Percentiles rank a stretch among this genome's conserved stretches.
These are phyloP conservation scores for Gobionotothen gibberifrons DNA, from an alignment of 2,797 vertebrate genomes.

Conservation along the genomic window DNA sequence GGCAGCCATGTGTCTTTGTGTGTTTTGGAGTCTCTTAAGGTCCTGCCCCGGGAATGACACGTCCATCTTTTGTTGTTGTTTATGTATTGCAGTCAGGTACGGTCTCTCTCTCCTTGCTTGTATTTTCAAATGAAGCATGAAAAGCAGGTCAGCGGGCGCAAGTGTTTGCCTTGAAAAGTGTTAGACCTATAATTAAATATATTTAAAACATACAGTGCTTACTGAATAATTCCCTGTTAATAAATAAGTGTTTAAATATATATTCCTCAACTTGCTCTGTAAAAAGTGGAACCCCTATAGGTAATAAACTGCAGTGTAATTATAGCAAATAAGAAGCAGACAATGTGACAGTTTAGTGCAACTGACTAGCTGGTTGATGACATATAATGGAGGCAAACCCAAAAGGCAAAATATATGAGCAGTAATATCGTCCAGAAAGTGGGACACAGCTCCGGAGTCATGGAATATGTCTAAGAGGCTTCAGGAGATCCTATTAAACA, in stretches of 20 bases:
- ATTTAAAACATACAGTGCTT: constrained; percentile 27
- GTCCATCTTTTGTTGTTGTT: constrained; percentile 51
- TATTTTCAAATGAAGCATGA: constrained; percentile 31
- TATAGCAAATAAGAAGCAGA: constrained; percentile 24
- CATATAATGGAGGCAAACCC: constrained; percentile 35
- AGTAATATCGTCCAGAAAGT: constrained; percentile 63
- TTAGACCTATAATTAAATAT: constrained; percentile 43
- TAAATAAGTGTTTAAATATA: constrained; percentile 15
- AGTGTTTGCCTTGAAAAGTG: constrained; percentile 34
- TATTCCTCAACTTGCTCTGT: constrained; percentile 8
- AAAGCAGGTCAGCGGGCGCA: constrained; percentile 37
- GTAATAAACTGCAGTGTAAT: constrained; percentile 27
- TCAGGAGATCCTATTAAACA: constrained; percentile 83
- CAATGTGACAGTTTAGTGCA: constrained; percentile 21
- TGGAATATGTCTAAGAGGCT: constrained; percentile 80
- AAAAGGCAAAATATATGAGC: constrained; percentile 30
- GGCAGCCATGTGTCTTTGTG: constrained; percentile 34
- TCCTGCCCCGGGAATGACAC: constrained; percentile 28
- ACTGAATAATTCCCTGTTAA: constrained; percentile 39
- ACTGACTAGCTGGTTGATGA: constrained; percentile 22
- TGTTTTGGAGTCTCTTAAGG: constrained; percentile 32
- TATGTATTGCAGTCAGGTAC: constrained; percentile 34
- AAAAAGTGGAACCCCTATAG: constrained; percentile 25
- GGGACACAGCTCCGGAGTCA: constrained; percentile 74
- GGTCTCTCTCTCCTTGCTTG: constrained; percentile 2